Percentiles rank a stretch among this genome's conserved stretches.
These are phyloP conservation scores for Drosophila hydei DNA, from an alignment of 1,140 invertebrate species.

Conservation along the genomic window DNA sequence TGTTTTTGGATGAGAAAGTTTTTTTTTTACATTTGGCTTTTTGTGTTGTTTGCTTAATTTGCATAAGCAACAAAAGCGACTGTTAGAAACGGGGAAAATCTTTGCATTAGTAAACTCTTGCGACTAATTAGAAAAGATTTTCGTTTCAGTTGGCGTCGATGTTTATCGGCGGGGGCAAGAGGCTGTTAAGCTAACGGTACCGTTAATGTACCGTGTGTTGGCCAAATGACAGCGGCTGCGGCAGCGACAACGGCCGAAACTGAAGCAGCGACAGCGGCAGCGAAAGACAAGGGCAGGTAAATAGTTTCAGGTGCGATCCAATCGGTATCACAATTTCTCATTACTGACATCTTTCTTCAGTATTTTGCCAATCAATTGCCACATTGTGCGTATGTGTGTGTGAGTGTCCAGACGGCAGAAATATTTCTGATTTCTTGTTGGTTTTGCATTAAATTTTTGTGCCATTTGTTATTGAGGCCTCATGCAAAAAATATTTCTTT, in stretches of 20 bases:
- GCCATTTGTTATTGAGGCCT: constrained; percentile 47
- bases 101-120: constrained; percentile 56
- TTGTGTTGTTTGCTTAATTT: constrained; percentile 57
- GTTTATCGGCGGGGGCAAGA: constrained; percentile 29
- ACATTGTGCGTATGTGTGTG: constrained; percentile 64
- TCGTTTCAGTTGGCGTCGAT: constrained; percentile 52
- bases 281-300: constrained; percentile 24
- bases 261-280: background rate
- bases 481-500: constrained; percentile 74
- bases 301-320: constrained; percentile 50
- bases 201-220: constrained; percentile 57
- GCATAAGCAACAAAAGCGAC: constrained; percentile 71
- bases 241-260: constrained; percentile 5
- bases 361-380: constrained; percentile 78
- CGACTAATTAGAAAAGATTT: constrained; percentile 65
- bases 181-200: constrained; percentile 56
- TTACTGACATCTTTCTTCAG: constrained; percentile 68
- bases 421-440: constrained; percentile 49
- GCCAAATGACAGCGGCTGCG: constrained; percentile 27
- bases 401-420: constrained; percentile 19
- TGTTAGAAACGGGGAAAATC: constrained; percentile 52
- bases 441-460: constrained; percentile 72
- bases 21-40: constrained; percentile 39
- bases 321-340: constrained; percentile 77
- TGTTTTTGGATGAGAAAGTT: constrained; percentile 70